phyloP scores from a whole-genome alignment of 92 coral and sea anemone species.

The Phenganax marumi region DNA sequence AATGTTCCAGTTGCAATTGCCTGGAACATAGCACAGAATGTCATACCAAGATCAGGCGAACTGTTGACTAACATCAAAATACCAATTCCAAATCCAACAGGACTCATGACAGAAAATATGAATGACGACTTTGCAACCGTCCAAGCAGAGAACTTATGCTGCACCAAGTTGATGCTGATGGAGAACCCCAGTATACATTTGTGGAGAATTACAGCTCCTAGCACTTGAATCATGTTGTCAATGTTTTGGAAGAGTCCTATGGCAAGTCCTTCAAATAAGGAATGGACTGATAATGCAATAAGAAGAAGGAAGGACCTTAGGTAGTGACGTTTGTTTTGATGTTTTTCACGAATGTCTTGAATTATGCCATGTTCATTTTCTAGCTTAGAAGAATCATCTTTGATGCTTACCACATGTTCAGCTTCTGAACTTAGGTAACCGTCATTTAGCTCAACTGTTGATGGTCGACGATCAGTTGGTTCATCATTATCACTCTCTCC shows the following conservation, averaged over 20 bases:
- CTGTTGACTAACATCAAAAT: constrained; percentile 70
- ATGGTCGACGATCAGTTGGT: neutral
- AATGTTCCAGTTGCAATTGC: constrained; percentile 96
- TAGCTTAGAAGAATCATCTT: neutral
- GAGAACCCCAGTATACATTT: constrained; percentile 84
- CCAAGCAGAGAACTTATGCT: constrained; percentile 64
- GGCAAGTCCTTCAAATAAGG: constrained; percentile 92
- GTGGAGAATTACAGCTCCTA: constrained; percentile 83
- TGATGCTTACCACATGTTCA: neutral
- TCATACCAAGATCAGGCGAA: constrained; percentile 58
- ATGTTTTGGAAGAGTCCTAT: constrained; percentile 74
- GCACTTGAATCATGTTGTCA: constrained; percentile 71
- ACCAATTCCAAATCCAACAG: constrained; percentile 78
- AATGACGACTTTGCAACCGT: constrained; percentile 64
- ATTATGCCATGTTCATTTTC: neutral
- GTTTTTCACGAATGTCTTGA: constrained; percentile 10
- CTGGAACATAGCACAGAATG: constrained; percentile 80
- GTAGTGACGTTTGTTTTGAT: constrained; percentile 40
- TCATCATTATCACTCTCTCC: constrained; percentile 20
- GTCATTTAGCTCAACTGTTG: neutral
- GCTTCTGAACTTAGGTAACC: neutral
- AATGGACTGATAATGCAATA: constrained; percentile 81
- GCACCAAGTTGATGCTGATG: constrained; percentile 77
- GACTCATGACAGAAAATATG: constrained; percentile 82
- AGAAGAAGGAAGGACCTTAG: constrained; percentile 76